Conservation (phyloP, 2,797 vertebrate species). For the Trichosurus vulpecula region DNA sequence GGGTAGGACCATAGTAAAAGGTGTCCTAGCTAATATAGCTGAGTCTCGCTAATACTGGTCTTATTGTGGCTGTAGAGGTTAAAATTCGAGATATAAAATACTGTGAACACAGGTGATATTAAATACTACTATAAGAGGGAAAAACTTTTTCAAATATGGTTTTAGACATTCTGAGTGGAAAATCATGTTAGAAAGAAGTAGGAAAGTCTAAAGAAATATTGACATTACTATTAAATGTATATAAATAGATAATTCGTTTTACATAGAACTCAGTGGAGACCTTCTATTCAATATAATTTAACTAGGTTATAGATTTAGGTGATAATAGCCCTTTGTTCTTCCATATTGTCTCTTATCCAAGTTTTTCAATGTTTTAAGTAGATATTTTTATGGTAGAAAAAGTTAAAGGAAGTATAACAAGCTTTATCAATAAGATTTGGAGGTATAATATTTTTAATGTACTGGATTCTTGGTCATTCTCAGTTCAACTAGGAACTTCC, state of each 20-base stretch:
- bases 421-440: background rate
- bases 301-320: constrained; percentile 3
- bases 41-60: background rate
- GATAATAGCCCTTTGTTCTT: background rate
- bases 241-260: background rate
- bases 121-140: background rate
- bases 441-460: background rate
- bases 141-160: background rate
- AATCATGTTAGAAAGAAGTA: constrained; percentile 10
- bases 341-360: background rate
- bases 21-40: background rate
- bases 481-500: no score
- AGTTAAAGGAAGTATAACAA: background rate
- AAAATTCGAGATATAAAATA: background rate
- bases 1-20: background rate
- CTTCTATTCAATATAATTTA: background rate
- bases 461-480: no score
- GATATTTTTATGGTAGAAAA: constrained; percentile 26
- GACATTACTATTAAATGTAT: constrained; percentile 12
- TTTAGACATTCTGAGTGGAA: background rate
- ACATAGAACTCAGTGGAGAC: background rate
- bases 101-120: background rate
- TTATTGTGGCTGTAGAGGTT: background rate
- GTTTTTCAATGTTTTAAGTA: background rate
- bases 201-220: constrained; percentile 3